Evolutionary conservation across 2,797 vertebrate genomes (phyloP).

Genomic region (Danio albolineatus): DNA sequence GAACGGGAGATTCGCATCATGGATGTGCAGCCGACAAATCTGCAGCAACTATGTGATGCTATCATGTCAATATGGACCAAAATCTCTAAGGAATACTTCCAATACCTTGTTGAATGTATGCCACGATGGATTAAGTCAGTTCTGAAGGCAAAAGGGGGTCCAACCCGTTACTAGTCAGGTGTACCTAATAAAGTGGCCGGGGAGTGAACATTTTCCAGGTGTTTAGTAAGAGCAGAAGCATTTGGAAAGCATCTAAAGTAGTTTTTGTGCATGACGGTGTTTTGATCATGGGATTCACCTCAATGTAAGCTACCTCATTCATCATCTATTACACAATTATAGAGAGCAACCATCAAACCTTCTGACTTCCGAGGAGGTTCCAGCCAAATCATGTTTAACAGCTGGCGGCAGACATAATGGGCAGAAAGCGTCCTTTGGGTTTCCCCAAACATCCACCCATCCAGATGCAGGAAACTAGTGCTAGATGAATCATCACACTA

Average conservation of each 20-base stretch:
- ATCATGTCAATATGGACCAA: too few relatives aligned
- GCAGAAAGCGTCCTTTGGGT: not conserved
- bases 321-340: conserved; percentile 2
- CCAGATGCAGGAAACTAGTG: not conserved
- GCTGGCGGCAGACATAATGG: not conserved
- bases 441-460: not conserved
- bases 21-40: too few relatives aligned
- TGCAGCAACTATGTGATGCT: too few relatives aligned
- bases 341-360: not conserved
- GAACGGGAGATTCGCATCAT: too few relatives aligned
- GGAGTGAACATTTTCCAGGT: too few relatives aligned
- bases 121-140: too few relatives aligned
- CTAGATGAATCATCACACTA: conserved; percentile 4
- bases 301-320: conserved; percentile 19
- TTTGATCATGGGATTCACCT: conserved; percentile 17
- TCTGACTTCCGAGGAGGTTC: not conserved
- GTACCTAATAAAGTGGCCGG: too few relatives aligned
- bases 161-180: too few relatives aligned
- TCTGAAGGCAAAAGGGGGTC: too few relatives aligned
- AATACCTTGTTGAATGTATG: too few relatives aligned
- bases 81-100: too few relatives aligned
- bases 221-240: too few relatives aligned
- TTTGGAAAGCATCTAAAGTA: not conserved
- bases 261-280: not conserved
- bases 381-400: conserved; percentile 7